Evolutionary conservation across 64 coral and sea anemone genomes (phyloP), one percentile per base, ranked within the genome.

Genomic region (Montipora sp.): DNA sequence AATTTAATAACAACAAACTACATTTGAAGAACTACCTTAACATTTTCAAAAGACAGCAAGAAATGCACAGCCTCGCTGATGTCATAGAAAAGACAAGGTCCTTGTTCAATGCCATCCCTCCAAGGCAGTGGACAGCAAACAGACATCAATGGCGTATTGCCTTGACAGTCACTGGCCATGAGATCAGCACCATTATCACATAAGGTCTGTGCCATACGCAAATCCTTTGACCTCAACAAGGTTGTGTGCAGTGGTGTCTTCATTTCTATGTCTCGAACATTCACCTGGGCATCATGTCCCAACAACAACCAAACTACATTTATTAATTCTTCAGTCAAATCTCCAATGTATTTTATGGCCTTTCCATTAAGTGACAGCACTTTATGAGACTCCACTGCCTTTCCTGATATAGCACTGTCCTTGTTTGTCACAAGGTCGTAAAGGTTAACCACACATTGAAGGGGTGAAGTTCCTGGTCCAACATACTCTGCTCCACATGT

Each of bases 121-220:
- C 95, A 97, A 8, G 95, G 95, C 50, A 97, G 65, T 73, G 92
- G 95, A 63, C 92, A 90, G 49, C 95, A 92, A 43, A 97, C 45
- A 18, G 95, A 86, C 95, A 97, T 97, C 16, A 97, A 76, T 2
- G 95, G 95, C 36, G 95, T 97, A 75, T 97, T 97, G 13, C 95
- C 95, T 77, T 87, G 91, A 19, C 92, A 88, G 71, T 97, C 95
- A 57, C 66, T 69, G 2, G 95, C 95, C 87, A 83, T 94, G 75
- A 97, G 77, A 84, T 97, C 91, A 48, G 95, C 95, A 75, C 93
- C 90, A 90, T 94, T 94, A 77, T 97, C 95, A 43, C 89, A 94
- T 48, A 97, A 84, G 10, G 88, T 68, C 71, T 97, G 92, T 63
- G 89, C 95, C 92, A 97, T 81, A 57, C 63, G 89, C 9, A 97